These are phyloP conservation scores for Meandrusa payeni DNA, from an alignment of 2,888 invertebrate species.

Conservation along the genomic window DNA sequence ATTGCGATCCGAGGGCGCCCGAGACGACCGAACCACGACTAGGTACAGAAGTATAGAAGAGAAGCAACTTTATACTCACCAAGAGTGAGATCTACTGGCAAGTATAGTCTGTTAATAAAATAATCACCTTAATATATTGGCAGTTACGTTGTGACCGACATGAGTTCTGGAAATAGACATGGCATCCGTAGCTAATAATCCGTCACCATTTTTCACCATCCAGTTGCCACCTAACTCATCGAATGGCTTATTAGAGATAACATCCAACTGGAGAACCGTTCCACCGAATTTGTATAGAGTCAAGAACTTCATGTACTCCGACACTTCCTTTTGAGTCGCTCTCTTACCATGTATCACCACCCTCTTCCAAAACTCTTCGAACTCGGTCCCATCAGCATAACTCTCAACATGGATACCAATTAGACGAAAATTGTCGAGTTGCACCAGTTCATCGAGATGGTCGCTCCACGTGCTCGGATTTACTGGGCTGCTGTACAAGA, in stretches of 20 bases:
- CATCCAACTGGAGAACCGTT: slow-evolving; percentile 24
- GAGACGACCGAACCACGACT: too few relatives aligned
- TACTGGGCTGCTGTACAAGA: slow-evolving; percentile 13
- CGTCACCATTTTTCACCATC: slow-evolving; percentile 11
- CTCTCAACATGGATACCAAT: slow-evolving; percentile 21
- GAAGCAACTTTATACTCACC: too few relatives aligned
- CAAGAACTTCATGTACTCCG: slow-evolving; percentile 26
- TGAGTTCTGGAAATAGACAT: slow-evolving; percentile 15
- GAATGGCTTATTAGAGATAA: slow-evolving; percentile 22
- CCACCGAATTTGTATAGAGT: slow-evolving; percentile 27
- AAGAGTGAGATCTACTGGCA: too few relatives aligned
- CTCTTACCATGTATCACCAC: slow-evolving; percentile 8
- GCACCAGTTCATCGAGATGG: slow-evolving; percentile 12
- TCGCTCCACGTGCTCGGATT: slow-evolving; percentile 5
- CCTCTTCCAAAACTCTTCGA: slow-evolving; percentile 21
- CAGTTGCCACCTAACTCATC: slow-evolving; percentile 19
- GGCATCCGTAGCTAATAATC: slow-evolving; percentile 17
- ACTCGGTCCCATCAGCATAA: slow-evolving; percentile 24
- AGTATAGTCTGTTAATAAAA: background rate
- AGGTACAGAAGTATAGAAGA: too few relatives aligned
- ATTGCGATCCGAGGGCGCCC: too few relatives aligned
- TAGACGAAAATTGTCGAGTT: slow-evolving; percentile 17
- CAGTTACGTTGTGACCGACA: slow-evolving; percentile 12
- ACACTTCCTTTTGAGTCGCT: slow-evolving; percentile 2
- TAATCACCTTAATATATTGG: slow-evolving; percentile 16